A percentile compares a stretch with the other conserved stretches of the same genome.
These are phyloP conservation scores for Zosterops japonicus DNA, from an alignment of 2,113 vertebrate species.

Conservation along the genomic window DNA sequence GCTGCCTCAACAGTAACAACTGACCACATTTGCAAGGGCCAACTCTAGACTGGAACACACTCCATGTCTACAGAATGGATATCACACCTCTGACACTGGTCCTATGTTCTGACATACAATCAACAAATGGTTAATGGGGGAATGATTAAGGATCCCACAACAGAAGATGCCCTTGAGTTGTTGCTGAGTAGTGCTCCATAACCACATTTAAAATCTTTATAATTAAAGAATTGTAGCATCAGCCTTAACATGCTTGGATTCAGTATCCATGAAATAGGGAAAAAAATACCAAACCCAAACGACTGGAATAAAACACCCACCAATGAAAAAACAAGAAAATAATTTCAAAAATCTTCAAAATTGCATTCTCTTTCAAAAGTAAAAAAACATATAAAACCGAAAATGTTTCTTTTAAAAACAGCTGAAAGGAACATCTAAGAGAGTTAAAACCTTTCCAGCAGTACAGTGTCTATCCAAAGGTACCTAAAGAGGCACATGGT, in stretches of 20 bases:
- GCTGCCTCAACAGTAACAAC: background rate
- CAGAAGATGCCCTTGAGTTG: background rate
- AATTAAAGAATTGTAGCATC: background rate
- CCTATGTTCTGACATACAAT: background rate
- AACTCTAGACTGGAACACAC: background rate
- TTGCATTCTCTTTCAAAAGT: background rate
- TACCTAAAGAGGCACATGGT: background rate
- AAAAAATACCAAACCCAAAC: no score
- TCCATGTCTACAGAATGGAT: background rate
- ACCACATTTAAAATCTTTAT: background rate
- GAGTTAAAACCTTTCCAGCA: background rate
- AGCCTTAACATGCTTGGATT: background rate
- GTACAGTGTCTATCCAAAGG: background rate
- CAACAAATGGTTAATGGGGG: background rate
- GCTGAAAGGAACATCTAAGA: background rate
- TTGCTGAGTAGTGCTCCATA: background rate
- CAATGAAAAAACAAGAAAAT: background rate
- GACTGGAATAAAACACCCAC: background rate
- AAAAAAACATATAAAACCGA: background rate
- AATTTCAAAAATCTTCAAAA: background rate
- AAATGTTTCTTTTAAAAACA: background rate
- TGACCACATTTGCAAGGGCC: background rate
- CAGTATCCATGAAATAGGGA: background rate
- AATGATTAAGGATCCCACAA: background rate
- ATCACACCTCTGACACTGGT: background rate